These are phyloP conservation scores for Eulemur macaco DNA, from an alignment of 2,113 vertebrate species.

Conservation along the genomic window DNA sequence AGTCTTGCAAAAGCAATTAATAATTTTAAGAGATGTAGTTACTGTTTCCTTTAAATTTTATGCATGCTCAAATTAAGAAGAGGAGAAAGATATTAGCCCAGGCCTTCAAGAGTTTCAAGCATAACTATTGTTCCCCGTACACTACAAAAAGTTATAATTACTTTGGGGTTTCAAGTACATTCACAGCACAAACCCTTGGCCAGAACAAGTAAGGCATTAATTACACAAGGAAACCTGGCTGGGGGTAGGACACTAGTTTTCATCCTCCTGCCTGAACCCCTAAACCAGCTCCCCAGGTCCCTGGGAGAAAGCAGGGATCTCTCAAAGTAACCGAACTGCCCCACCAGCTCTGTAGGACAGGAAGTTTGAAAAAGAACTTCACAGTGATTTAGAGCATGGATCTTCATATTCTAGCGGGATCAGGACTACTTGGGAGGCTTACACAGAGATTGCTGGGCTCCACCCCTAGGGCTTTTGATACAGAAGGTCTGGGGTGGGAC, in stretches of 20 bases:
- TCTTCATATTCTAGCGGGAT: neutral
- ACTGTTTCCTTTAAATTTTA: neutral
- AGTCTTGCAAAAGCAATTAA: neutral
- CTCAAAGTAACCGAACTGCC: neutral
- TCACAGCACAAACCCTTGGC: neutral
- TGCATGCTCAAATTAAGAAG: neutral
- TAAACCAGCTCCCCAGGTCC: neutral
- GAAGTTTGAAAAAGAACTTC: neutral
- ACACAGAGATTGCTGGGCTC: neutral
- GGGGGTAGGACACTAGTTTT: neutral
- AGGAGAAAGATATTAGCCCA: neutral
- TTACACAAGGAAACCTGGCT: neutral
- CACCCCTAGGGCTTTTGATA: neutral
- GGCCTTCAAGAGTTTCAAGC: neutral
- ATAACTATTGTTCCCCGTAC: neutral
- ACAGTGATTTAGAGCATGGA: neutral
- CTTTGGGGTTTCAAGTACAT: neutral
- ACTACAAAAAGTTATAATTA: neutral
- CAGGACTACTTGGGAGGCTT: neutral
- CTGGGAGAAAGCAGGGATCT: neutral
- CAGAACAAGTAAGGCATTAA: neutral
- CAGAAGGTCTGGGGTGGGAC: neutral
- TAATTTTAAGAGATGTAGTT: neutral
- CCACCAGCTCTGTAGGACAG: no score
- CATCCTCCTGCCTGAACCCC: neutral